phyloP scores from a whole-genome alignment of 2,888 invertebrate genomes.

The Nemotelus nigrinus region DNA sequence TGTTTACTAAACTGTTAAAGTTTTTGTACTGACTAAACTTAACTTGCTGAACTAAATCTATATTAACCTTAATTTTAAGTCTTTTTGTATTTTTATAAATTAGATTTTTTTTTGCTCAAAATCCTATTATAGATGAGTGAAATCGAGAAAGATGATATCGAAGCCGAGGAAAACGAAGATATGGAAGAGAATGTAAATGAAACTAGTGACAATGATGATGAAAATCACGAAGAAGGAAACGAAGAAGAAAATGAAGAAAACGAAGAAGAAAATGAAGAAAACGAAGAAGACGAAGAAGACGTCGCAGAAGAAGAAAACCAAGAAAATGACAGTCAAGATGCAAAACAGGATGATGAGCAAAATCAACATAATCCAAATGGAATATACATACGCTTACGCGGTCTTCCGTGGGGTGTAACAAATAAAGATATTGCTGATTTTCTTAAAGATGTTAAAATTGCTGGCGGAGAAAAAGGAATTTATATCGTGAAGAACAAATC shows the following conservation, averaged over 20 bases:
- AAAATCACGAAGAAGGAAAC: background rate
- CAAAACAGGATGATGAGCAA: background rate
- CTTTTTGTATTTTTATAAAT: too few species aligned
- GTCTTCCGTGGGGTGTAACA: conserved; percentile 87
- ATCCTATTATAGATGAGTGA: conserved; percentile 13
- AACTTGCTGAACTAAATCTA: too few species aligned
- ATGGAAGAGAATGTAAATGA: background rate
- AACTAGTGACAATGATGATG: background rate
- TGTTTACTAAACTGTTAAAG: too few species aligned
- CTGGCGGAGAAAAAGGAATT: conserved; percentile 69
- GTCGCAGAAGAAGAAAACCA: background rate
- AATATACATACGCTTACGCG: conserved; percentile 68
- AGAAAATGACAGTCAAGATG: background rate
- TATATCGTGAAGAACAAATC: conserved; percentile 79
- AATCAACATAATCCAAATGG: background rate
- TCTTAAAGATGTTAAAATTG: conserved; percentile 65
- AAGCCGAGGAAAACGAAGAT: background rate
- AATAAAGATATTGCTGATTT: conserved; percentile 82
- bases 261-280: conserved; percentile 5
- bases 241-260: background rate
- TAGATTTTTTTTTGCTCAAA: background rate
- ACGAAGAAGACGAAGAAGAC: conserved; percentile 7
- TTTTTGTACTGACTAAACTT: too few species aligned
- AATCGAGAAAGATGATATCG: conserved; percentile 28
- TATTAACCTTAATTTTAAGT: too few species aligned